A percentile compares a stretch with the other conserved stretches of the same genome.
Conservation (phyloP, 2,888 invertebrate genomes). For the Drosophila tripunctata region DNA sequence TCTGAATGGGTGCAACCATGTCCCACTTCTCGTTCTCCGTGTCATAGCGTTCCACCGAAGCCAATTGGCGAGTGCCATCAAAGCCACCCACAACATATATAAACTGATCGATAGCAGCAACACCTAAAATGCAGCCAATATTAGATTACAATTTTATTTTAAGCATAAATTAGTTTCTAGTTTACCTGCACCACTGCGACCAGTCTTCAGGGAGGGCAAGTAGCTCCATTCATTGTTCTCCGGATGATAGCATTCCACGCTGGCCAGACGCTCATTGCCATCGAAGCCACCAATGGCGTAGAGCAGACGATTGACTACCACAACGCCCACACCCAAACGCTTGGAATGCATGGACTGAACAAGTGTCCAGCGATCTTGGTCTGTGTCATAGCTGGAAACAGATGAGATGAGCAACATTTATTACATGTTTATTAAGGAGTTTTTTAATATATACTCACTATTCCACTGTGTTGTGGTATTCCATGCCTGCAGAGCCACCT, state of each 20-base stretch:
- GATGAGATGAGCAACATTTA: no score
- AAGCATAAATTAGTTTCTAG: neutral
- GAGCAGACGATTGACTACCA: slow-evolving; percentile 90
- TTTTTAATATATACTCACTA: slow-evolving; percentile 86
- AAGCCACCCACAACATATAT: slow-evolving; percentile 98
- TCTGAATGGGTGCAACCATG: slow-evolving; percentile 89
- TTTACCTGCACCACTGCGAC: slow-evolving; percentile 93
- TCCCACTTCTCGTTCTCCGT: slow-evolving; percentile 93
- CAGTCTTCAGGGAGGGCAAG: slow-evolving; percentile 90
- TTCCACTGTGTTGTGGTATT: slow-evolving; percentile 95
- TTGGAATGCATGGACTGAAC: slow-evolving; percentile 87
- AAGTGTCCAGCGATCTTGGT: slow-evolving; percentile 88
- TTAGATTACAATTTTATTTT: neutral
- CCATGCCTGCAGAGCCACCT: slow-evolving; percentile 94
- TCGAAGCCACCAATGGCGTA: slow-evolving; percentile 96
- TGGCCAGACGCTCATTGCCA: slow-evolving; percentile 90
- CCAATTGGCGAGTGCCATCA: slow-evolving; percentile 92
- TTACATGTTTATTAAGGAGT: neutral
- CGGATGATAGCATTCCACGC: slow-evolving; percentile 96
- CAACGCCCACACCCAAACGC: slow-evolving; percentile 89
- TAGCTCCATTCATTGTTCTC: slow-evolving; percentile 95
- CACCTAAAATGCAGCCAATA: slow-evolving; percentile 85
- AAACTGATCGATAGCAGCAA: slow-evolving; percentile 92
- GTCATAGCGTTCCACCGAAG: slow-evolving; percentile 94
- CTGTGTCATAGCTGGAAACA: slow-evolving; percentile 87